Evolutionary conservation across 2,113 vertebrate species (phyloP).

Genomic region (Rhinogobius similis): DNA sequence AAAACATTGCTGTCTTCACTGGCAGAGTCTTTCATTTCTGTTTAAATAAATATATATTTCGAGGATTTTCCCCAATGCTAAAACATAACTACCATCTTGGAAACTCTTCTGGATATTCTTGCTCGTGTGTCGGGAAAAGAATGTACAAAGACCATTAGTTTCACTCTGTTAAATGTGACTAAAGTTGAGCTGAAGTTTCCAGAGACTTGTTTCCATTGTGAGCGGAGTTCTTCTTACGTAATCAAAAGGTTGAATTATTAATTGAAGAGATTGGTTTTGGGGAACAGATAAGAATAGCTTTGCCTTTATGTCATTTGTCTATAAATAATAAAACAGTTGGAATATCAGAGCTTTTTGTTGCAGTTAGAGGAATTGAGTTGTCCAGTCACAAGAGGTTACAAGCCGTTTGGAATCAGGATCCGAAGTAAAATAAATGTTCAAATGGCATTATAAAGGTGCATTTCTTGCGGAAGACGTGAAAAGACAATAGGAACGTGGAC

Average conservation of each 20-base stretch:
- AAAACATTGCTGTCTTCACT: too few species aligned
- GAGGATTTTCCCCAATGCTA: too few species aligned
- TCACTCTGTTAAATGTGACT: background rate
- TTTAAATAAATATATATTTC: too few species aligned
- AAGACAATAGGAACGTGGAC: too few species aligned
- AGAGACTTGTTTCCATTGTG: background rate
- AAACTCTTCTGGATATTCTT: background rate
- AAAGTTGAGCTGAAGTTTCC: background rate
- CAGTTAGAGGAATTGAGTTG: background rate
- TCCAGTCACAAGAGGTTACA: background rate
- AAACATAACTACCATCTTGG: slow-evolving; percentile 6
- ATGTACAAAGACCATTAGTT: background rate
- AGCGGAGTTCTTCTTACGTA: background rate
- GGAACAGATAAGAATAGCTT: slow-evolving; percentile 4
- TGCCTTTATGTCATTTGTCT: background rate
- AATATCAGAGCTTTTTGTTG: background rate
- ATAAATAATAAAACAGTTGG: background rate
- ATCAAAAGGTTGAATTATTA: background rate
- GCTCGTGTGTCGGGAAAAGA: background rate
- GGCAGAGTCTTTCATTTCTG: too few species aligned
- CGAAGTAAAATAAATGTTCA: too few species aligned
- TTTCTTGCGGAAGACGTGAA: too few species aligned
- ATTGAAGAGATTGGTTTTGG: slow-evolving; percentile 4
- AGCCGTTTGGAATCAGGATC: too few species aligned
- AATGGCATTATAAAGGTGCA: too few species aligned